Evolutionary conservation across 2,888 invertebrate genomes (phyloP), one percentile per base, ranked within the genome.

Genomic region (Chelonus formosanus): DNA sequence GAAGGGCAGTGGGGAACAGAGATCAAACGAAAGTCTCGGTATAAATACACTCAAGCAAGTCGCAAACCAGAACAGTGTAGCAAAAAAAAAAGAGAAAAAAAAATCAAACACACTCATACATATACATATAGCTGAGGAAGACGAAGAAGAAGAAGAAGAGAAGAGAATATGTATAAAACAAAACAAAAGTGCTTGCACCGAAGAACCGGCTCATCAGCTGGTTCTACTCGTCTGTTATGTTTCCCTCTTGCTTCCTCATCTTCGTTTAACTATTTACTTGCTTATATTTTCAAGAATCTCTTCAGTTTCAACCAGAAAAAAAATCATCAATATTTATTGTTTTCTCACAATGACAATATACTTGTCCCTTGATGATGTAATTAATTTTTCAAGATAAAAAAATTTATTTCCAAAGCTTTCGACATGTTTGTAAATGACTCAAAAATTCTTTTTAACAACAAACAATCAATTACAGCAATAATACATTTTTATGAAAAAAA

Each of bases 21-120:
- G 40, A 40, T 40, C 40, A 40, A 40, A 40, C 40, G 40, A 40
- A 40, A 40, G 40, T 40, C 40, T 40, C 40, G 6, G 40, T 40
- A 40, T 40, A 40, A 40, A 40, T 40, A 40, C 40, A 40, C 40
- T 40, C 40, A 70, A 76, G 75, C 74, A 69, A 69, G 67, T 54
- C 50, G 59, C 58, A 53, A 45, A 34, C 58, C 58, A 55, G 63
- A 50, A 52, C 52, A 10, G 7, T 53, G 32, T 5, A 53, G 53
- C 36, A 36, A 47, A 55, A 34, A 44, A 32, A 60, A 44, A 52
- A 40, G 47, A 40, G 53, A 56, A 50, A 45, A 61, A 58, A 60
- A 64, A 56, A 40, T 34, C 36, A 34, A 65, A 31, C 6, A 40
- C 40, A 40, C 40, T 40, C 6, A 40, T 40, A 40, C 40, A 40